Evolutionary conservation across 2,888 invertebrate species (phyloP).

Genomic region (Seira ritae): DNA sequence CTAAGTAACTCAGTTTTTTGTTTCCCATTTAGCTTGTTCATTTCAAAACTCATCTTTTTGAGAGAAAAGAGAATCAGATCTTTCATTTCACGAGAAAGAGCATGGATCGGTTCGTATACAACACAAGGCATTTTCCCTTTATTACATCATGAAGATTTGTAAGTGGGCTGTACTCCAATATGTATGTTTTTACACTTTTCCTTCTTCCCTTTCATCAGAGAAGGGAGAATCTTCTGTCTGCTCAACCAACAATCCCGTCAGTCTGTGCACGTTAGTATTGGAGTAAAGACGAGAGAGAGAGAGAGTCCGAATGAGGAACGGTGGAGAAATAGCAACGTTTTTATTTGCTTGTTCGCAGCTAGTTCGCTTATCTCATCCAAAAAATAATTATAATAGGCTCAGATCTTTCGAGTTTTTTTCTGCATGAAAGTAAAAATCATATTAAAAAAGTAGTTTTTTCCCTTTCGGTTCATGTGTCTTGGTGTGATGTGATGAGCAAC

Average conservation of each 20-base stretch:
- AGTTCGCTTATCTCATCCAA: not conserved
- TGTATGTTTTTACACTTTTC: conserved; percentile 35
- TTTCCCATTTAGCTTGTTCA: not conserved
- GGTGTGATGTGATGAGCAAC: not conserved
- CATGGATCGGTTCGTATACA: not conserved
- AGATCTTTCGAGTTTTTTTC: not conserved
- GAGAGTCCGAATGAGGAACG: not conserved
- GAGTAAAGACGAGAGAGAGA: conserved; percentile 24
- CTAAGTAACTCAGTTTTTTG: not conserved
- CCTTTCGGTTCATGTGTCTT: conserved; percentile 10
- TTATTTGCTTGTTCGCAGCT: conserved; percentile 42
- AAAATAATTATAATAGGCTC: not conserved
- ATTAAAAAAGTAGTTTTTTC: conserved; percentile 31
- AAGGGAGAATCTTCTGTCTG: not conserved
- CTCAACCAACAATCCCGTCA: conserved; percentile 33
- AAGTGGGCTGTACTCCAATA: conserved; percentile 35
- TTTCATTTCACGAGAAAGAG: not conserved
- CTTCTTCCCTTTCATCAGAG: conserved; percentile 14
- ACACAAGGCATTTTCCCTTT: not conserved
- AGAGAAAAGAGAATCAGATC: conserved; percentile 36
- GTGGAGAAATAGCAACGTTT: not conserved
- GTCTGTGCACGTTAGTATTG: conserved; percentile 35
- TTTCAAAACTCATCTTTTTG: not conserved
- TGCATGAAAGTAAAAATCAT: conserved; percentile 14
- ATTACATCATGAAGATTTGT: conserved; percentile 28